Evolutionary conservation across 1,140 invertebrate genomes (phyloP), one percentile per base, ranked within the genome.

Genomic region (Aleiodes sp.): DNA sequence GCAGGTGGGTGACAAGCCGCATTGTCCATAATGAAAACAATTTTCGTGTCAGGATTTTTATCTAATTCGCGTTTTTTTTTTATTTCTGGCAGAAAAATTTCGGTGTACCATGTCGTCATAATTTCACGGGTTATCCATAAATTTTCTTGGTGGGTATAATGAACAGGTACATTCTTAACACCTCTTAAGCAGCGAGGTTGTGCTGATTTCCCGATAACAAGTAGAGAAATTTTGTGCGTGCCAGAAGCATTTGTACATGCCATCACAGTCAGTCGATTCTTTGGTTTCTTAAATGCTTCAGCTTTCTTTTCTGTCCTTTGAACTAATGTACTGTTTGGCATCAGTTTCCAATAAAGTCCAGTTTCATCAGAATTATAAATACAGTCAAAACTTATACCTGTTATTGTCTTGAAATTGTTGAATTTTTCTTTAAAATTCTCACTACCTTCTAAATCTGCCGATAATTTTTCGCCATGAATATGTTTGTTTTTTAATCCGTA

Each of bases 361-460:
- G 33, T 63, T 41, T 63, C 60, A 63, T 63, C 60, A 10, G 19
- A 39, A 35, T 39, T 63, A 26, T 63, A 63, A 26, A 63, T 39
- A 31, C n/a, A 41, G 14, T 63, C 35, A n/a, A 39, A 37, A 41
- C 29, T n/a, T n/a, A n/a, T n/a, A n/a, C n/a, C n/a, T n/a, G n/a
- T n/a, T n/a, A n/a, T n/a, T n/a, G n/a, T n/a, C n/a, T n/a, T n/a
- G n/a, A n/a, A n/a, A n/a, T n/a, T n/a, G n/a, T n/a, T n/a, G n/a
- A n/a, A n/a, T n/a, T n/a, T n/a, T n/a, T n/a, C n/a, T n/a, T n/a
- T n/a, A n/a, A n/a, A n/a, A n/a, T n/a, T n/a, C n/a, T n/a, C n/a
- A n/a, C n/a, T n/a, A n/a, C n/a, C n/a, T n/a, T n/a, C n/a, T n/a
- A n/a, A n/a, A n/a, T n/a, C n/a, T n/a, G n/a, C n/a, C n/a, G n/a